phyloP scores from a whole-genome alignment of 2,888 invertebrate species.

The Folsomia candida region DNA sequence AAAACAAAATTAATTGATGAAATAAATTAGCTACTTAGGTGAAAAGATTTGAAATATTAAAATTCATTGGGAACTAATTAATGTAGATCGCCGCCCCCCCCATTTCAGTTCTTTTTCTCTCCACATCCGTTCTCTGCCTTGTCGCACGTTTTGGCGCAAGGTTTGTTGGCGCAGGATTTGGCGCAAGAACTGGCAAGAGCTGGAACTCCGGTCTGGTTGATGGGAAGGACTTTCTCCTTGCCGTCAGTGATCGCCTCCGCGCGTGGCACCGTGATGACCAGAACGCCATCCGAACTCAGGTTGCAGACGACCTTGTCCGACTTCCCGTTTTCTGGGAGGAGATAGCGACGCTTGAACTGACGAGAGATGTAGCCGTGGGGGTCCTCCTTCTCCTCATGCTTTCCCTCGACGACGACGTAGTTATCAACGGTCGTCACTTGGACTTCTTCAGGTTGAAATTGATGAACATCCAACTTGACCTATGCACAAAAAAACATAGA shows the following conservation, averaged over 20 bases:
- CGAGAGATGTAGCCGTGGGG: constrained; percentile 75
- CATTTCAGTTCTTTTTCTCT: too few relatives aligned
- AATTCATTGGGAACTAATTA: too few relatives aligned
- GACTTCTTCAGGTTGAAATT: constrained; percentile 72
- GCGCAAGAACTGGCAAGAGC: too few relatives aligned
- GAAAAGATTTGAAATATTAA: too few relatives aligned
- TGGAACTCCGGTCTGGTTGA: neutral
- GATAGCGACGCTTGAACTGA: constrained; percentile 71
- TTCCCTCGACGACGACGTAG: constrained; percentile 68
- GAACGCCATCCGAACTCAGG: constrained; percentile 71
- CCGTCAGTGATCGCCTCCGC: neutral
- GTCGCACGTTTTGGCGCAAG: too few relatives aligned
- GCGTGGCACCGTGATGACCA: constrained; percentile 57
- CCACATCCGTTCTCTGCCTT: too few relatives aligned
- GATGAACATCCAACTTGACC: constrained; percentile 72
- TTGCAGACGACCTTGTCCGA: constrained; percentile 69
- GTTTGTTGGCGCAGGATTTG: too few relatives aligned
- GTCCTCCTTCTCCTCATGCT: constrained; percentile 79
- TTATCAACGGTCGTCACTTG: constrained; percentile 70
- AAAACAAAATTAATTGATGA: too few relatives aligned
- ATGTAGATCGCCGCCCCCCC: too few relatives aligned
- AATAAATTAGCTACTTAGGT: too few relatives aligned
- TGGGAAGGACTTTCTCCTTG: neutral
- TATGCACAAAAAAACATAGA: too few relatives aligned
- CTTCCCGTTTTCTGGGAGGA: constrained; percentile 72